Conservation (phyloP, 1,140 invertebrate genomes). For the Zaprionus camerounensis region DNA sequence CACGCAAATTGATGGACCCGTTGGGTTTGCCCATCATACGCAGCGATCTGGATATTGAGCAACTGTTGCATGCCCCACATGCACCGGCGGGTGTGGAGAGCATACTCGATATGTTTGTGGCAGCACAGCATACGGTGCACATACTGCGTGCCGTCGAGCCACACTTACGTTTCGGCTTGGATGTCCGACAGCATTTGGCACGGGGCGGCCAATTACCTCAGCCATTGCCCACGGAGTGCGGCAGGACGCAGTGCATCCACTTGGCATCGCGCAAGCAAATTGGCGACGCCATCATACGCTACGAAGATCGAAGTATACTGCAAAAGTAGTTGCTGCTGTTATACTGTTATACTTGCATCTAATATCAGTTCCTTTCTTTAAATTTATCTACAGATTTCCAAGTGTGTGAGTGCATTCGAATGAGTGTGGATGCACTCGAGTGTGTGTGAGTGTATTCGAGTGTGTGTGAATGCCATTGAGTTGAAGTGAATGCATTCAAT, state of each 20-base stretch:
- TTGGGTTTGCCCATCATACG: constrained; percentile 87
- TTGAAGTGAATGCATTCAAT: no score
- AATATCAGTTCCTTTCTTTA: constrained; percentile 69
- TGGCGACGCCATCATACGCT: constrained; percentile 82
- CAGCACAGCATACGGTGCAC: constrained; percentile 75
- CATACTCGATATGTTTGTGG: constrained; percentile 83
- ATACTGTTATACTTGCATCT: constrained; percentile 33
- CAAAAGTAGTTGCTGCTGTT: constrained; percentile 63
- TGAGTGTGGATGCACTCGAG: no score
- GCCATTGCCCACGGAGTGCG: constrained; percentile 39
- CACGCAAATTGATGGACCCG: constrained; percentile 87
- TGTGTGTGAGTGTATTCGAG: no score
- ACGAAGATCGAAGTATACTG: constrained; percentile 80
- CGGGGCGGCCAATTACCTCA: constrained; percentile 46
- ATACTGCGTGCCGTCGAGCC: constrained; percentile 81
- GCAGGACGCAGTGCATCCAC: constrained; percentile 73
- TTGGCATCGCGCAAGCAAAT: constrained; percentile 83
- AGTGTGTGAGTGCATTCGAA: not conserved
- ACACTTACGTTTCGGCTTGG: constrained; percentile 75
- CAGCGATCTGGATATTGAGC: constrained; percentile 87
- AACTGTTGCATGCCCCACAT: constrained; percentile 71
- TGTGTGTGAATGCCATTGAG: no score
- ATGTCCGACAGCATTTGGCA: constrained; percentile 63
- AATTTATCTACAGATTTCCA: constrained; percentile 21
- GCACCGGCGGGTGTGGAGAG: constrained; percentile 62